phyloP scores from a whole-genome alignment of 2,113 vertebrate genomes.

The Galeopterus variegatus region DNA sequence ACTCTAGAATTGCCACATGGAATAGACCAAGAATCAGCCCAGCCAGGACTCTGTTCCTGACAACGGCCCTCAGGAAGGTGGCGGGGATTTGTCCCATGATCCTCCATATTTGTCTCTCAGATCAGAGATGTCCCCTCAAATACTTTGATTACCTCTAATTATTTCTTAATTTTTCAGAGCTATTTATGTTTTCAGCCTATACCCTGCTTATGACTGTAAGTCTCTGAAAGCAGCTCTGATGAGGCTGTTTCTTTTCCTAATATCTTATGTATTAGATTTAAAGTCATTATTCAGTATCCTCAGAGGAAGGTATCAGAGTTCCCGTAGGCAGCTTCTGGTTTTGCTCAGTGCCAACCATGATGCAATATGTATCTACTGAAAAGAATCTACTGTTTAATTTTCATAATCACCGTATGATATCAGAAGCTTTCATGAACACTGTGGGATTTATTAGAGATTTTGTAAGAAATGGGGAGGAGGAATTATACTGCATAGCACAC shows the following conservation, averaged over 20 bases:
- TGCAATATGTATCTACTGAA: background rate
- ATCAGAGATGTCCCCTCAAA: background rate
- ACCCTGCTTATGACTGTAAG: background rate
- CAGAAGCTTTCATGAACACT: background rate
- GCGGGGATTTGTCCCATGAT: accelerated
- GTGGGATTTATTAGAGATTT: background rate
- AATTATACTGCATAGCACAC: background rate
- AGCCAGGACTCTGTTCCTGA: background rate
- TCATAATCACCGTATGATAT: background rate
- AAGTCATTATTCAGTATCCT: background rate
- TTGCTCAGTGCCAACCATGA: background rate
- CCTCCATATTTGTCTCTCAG: background rate
- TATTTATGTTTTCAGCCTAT: background rate
- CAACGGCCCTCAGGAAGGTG: no score
- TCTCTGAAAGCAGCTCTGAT: background rate
- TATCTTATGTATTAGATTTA: background rate
- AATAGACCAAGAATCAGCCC: background rate
- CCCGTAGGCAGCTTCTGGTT: background rate
- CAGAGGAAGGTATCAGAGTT: background rate
- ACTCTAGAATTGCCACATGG: background rate
- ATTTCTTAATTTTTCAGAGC: background rate
- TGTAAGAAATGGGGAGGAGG: background rate
- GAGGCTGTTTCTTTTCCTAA: background rate
- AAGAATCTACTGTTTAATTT: background rate
- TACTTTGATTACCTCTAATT: background rate